Conservation (phyloP, 2,888 invertebrate genomes). For the Seira ritae region DNA sequence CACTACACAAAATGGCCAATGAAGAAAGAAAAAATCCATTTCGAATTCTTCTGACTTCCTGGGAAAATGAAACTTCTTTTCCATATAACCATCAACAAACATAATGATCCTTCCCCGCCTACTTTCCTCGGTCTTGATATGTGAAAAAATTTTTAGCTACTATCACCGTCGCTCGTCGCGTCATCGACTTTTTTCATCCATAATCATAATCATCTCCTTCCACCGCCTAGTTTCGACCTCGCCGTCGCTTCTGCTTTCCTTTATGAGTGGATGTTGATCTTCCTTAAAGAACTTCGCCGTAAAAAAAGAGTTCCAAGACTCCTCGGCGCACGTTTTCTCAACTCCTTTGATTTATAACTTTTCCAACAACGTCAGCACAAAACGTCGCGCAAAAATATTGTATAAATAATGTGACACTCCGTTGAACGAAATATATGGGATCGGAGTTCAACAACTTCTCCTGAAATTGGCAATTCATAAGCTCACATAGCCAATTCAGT, state of each 20-base stretch:
- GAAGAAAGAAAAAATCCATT: constrained; percentile 15
- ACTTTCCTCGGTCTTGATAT: constrained; percentile 19
- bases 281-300: background rate
- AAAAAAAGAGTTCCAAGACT: too few species aligned
- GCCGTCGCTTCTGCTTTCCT: background rate
- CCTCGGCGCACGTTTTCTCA: background rate
- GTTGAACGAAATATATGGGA: background rate
- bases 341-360: background rate
- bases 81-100: constrained; percentile 48
- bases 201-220: constrained; percentile 18
- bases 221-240: background rate
- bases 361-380: background rate
- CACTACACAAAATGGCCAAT: constrained; percentile 7
- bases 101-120: constrained; percentile 34
- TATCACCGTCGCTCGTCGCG: constrained; percentile 29
- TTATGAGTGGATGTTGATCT: background rate
- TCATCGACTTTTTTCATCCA: background rate
- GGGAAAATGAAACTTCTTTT: constrained; percentile 36
- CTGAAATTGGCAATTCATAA: background rate
- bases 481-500: background rate
- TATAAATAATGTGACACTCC: background rate
- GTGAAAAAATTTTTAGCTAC: constrained; percentile 11
- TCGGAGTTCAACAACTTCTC: background rate
- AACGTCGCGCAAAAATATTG: background rate
- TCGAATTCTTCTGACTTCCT: background rate